These are phyloP conservation scores for Cromileptes altivelis DNA, from an alignment of 2,113 vertebrate genomes.

Conservation along the genomic window DNA sequence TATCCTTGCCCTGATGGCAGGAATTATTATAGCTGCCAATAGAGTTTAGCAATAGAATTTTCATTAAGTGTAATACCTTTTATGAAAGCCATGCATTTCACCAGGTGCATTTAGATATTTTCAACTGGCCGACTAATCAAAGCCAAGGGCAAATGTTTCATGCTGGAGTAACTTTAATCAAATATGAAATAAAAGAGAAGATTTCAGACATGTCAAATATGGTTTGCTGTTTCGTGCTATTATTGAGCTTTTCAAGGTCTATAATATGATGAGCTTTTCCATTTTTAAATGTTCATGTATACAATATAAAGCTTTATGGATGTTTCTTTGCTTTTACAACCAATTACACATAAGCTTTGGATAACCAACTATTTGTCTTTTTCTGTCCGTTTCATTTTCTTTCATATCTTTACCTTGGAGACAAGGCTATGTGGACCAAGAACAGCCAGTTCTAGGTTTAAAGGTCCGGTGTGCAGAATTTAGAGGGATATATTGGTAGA, in stretches of 20 bases:
- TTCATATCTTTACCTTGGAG: background rate
- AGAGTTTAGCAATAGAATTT: constrained; percentile 40
- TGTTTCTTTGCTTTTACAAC: background rate
- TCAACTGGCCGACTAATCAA: constrained; percentile 45
- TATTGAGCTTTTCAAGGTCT: constrained; percentile 64
- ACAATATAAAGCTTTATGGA: constrained; percentile 26
- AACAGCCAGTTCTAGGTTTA: background rate
- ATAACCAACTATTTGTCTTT: background rate
- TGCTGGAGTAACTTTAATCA: constrained; percentile 39
- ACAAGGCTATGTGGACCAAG: background rate
- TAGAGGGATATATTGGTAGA: too few species aligned
- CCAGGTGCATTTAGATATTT: constrained; percentile 53
- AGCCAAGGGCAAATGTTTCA: constrained; percentile 44
- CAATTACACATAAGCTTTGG: background rate
- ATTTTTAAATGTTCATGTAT: constrained; percentile 1
- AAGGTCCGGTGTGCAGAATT: too few species aligned
- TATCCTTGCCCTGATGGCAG: constrained; percentile 53
- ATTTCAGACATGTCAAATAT: constrained; percentile 45
- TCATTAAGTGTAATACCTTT: constrained; percentile 30
- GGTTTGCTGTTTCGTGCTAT: constrained; percentile 2
- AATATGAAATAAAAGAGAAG: constrained; percentile 37
- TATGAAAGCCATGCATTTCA: constrained; percentile 44
- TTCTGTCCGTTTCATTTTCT: background rate
- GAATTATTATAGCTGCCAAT: constrained; percentile 46
- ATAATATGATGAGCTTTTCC: constrained; percentile 16